Base-by-base conservation (phyloP, 1,140 invertebrate species). In the Eriosoma lanigerum region DNA sequence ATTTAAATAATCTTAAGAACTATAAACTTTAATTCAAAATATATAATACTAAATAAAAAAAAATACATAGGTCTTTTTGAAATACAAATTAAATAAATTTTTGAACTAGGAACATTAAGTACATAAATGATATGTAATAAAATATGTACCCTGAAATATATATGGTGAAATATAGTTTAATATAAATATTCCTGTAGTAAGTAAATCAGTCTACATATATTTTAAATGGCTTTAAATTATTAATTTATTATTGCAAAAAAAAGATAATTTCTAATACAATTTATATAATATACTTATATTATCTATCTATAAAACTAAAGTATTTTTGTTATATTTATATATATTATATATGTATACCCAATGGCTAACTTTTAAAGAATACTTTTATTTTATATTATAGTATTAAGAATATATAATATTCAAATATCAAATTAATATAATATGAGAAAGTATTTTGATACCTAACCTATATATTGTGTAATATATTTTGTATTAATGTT, bases 31-130 rank as follows among this genome's bases (percentile, higher is more conserved):
- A 4, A 38, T 38, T 38, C 8, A 38, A 26, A 2, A 60, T 2
- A 60, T 29, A 60, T 26, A 29, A 29, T 29, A 60, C 58, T 29
- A 60, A 17, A 58, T 24, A 24, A 60, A 60, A 26, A 26, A 29
- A 26, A 60, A 26, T 19, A 60, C 5, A 26, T 26, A 26, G 24
- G 26, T 13, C 17, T 17, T 26, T 15, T 29, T 29, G 21, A 15
- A 5, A 17, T 26, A 21, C 15, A 60, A 60, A 29, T 29, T 17
- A 15, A 29, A 60, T 29, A 60, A 2, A 60, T 24, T 60, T n/a
- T 68, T 46, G n/a, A 68, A 32, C 38, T 68, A 68, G 64, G 64
- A 68, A 68, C 64, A 68, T 68, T 68, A 46, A 68, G n/a, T 68
- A 68, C n/a, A 46, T 46, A 68, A 21, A 46, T 46, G 15, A 68